These are phyloP conservation scores for Helostoma temminkii DNA, from an alignment of 2,797 vertebrate genomes.

Conservation along the genomic window DNA sequence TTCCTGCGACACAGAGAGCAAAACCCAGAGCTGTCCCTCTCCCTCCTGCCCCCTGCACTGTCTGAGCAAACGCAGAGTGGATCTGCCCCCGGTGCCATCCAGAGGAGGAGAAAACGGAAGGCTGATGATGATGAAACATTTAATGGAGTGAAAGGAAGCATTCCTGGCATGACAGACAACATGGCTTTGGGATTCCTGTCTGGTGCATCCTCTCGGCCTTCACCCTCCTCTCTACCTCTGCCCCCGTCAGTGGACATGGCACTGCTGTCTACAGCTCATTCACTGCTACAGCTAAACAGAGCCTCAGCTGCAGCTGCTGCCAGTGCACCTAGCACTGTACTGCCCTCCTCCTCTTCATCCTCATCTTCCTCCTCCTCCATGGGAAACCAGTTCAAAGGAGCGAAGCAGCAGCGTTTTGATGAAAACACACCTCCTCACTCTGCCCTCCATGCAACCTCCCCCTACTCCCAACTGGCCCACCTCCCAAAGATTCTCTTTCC, in stretches of 20 bases:
- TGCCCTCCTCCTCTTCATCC: slow-evolving; percentile 75
- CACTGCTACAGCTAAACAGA: slow-evolving; percentile 85
- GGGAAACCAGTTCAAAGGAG: slow-evolving; percentile 80
- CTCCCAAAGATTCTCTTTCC: slow-evolving; percentile 88
- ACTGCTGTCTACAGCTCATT: slow-evolving; percentile 86
- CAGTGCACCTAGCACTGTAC: slow-evolving; percentile 57
- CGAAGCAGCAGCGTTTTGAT: slow-evolving; percentile 86
- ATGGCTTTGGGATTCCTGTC: slow-evolving; percentile 84
- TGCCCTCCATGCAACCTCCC: slow-evolving; percentile 77
- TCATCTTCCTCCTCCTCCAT: slow-evolving; percentile 78
- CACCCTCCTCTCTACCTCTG: slow-evolving; percentile 84
- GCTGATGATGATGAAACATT: slow-evolving; percentile 84
- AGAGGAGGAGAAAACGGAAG: slow-evolving; percentile 83
- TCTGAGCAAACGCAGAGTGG: slow-evolving; percentile 77
- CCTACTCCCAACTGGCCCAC: slow-evolving; percentile 85
- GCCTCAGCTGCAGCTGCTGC: slow-evolving; percentile 80
- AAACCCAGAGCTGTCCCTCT: slow-evolving; percentile 93
- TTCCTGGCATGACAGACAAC: slow-evolving; percentile 78
- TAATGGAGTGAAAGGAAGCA: slow-evolving; percentile 78
- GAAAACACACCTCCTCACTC: slow-evolving; percentile 87
- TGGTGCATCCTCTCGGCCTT: slow-evolving; percentile 75
- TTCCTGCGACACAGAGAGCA: slow-evolving; percentile 94
- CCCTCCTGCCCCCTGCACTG: slow-evolving; percentile 91
- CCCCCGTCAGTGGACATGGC: slow-evolving; percentile 87
- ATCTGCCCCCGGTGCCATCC: slow-evolving; percentile 55